Conservation (phyloP, 2,888 invertebrate genomes). For the Taphrorychus bicolor region DNA sequence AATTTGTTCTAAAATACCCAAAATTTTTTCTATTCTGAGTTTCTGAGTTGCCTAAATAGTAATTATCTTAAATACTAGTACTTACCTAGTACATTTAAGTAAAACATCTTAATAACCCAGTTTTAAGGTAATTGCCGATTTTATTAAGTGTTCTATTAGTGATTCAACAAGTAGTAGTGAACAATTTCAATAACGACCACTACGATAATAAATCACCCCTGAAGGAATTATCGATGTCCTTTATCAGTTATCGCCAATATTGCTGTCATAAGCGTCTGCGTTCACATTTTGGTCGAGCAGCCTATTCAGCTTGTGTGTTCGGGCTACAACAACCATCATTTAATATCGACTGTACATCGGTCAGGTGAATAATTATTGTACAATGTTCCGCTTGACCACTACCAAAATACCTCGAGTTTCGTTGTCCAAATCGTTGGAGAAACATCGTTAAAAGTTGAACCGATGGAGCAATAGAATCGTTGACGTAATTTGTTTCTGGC, state of each 20-base stretch:
- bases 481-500: background rate
- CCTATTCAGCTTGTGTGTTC: background rate
- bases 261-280: background rate
- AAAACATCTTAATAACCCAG: too few relatives aligned
- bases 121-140: too few relatives aligned
- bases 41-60: too few relatives aligned
- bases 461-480: background rate
- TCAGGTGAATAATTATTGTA: background rate
- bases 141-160: too few relatives aligned
- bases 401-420: background rate
- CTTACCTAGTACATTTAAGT: too few relatives aligned
- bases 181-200: too few relatives aligned
- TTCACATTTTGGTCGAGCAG: background rate
- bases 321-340: background rate
- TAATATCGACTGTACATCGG: background rate
- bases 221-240: too few relatives aligned
- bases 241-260: too few relatives aligned
- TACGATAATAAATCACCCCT: too few relatives aligned
- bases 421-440: background rate
- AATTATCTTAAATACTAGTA: too few relatives aligned
- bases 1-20: background rate
- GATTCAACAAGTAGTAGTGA: too few relatives aligned
- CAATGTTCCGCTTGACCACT: background rate
- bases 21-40: too few relatives aligned
- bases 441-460: background rate